Evolutionary conservation across 2,113 vertebrate genomes (phyloP).

Genomic region (Ranitomeya variabilis): DNA sequence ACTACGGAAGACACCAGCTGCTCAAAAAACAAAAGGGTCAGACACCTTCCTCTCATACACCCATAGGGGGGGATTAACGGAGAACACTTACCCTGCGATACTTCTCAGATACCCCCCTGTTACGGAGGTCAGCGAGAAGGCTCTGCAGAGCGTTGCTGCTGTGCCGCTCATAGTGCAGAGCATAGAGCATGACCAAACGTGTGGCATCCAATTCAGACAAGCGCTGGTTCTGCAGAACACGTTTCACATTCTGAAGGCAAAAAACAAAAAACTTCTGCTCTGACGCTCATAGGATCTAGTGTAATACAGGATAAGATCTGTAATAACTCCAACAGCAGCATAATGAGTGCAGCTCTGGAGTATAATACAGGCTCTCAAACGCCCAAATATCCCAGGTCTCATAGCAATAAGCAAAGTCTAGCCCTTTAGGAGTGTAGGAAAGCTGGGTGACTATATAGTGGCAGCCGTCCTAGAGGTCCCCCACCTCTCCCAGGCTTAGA

Average conservation of each 20-base stretch:
- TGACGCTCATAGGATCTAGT: too few species aligned
- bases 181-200: conserved; percentile 91
- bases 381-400: background rate
- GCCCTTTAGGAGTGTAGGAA: background rate
- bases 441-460: background rate
- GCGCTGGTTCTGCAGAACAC: conserved; percentile 84
- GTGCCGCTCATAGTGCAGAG: conserved; percentile 91
- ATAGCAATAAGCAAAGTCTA: background rate
- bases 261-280: background rate
- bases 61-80: too few species aligned
- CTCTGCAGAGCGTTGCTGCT: conserved; percentile 81
- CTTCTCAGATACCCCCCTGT: conserved; percentile 79
- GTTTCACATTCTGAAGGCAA: conserved; percentile 79
- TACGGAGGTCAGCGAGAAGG: conserved; percentile 81
- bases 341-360: too few species aligned
- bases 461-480: too few species aligned
- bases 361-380: too few species aligned
- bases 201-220: conserved; percentile 83
- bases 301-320: too few species aligned
- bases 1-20: conserved; percentile 87
- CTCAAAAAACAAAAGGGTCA: background rate
- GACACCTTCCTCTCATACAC: background rate
- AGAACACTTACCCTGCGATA: conserved; percentile 77
- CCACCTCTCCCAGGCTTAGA: background rate
- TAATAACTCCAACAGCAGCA: too few species aligned